Conservation (phyloP, 2,113 vertebrate species). For the Crotalus helleri region DNA sequence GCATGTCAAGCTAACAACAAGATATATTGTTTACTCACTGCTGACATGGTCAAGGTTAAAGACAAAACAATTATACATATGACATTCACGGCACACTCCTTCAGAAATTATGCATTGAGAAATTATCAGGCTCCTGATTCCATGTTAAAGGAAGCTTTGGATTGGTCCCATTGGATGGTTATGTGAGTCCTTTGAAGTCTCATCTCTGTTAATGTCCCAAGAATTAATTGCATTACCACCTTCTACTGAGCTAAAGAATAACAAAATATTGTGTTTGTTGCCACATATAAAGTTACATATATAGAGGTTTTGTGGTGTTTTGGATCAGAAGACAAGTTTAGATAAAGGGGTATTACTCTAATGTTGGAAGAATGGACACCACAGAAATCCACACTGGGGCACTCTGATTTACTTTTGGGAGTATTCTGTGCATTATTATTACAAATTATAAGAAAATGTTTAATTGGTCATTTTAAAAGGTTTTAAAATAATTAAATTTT, state of each 20-base stretch:
- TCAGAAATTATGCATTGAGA: not conserved
- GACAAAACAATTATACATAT: not conserved
- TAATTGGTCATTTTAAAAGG: not conserved
- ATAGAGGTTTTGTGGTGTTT: not conserved
- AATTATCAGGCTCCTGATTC: not conserved
- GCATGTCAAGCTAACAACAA: not conserved
- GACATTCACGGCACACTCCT: not conserved
- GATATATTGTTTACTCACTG: not conserved
- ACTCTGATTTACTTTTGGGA: not conserved
- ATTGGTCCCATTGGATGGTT: not conserved
- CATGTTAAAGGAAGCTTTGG: not conserved
- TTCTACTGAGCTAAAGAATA: not conserved
- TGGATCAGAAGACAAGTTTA: not conserved
- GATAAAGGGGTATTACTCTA: not conserved
- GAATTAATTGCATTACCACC: not conserved
- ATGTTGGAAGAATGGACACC: not conserved
- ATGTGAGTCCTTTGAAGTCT: not conserved
- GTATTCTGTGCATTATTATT: not conserved
- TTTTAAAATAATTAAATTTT: not conserved
- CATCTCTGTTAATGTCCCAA: not conserved
- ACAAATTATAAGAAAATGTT: not conserved
- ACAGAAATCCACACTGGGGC: not conserved
- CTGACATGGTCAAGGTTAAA: not conserved
- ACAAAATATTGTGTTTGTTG: not conserved
- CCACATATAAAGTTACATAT: not conserved